phyloP scores from a whole-genome alignment of 2,113 vertebrate genomes.

The Rhodinocichla rosea region DNA sequence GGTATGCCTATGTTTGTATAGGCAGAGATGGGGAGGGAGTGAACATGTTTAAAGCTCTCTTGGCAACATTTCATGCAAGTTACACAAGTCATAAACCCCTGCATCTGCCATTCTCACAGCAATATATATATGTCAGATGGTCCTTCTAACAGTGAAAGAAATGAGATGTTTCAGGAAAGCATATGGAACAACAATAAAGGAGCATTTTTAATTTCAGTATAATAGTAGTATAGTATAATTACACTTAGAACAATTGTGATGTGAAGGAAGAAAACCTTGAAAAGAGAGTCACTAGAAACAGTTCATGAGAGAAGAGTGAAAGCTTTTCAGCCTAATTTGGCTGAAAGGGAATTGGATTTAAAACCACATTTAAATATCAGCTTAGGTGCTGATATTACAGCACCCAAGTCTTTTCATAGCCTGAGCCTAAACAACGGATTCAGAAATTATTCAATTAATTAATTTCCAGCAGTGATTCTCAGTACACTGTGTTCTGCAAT shows the following conservation, averaged over 20 bases:
- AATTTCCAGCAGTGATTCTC: neutral
- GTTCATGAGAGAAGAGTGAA: neutral
- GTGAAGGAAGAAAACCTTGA: neutral
- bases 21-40: neutral
- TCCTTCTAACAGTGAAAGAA: neutral
- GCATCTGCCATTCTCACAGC: neutral
- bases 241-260: neutral
- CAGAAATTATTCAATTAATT: slow-evolving; percentile 2
- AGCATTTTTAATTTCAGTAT: neutral
- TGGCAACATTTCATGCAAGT: neutral
- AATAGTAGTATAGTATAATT: neutral
- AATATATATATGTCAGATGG: neutral
- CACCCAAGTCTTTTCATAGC: neutral
- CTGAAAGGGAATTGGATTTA: neutral
- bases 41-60: neutral
- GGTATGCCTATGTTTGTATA: neutral
- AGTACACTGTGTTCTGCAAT: slow-evolving; percentile 15
- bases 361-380: neutral
- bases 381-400: neutral
- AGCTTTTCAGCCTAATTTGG: neutral
- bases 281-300: neutral
- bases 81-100: neutral
- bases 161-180: neutral
- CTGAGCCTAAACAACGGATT: neutral
- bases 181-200: neutral